Base-by-base conservation (phyloP, 2,888 invertebrate genomes). In the Acanthosepion lycidas region DNA sequence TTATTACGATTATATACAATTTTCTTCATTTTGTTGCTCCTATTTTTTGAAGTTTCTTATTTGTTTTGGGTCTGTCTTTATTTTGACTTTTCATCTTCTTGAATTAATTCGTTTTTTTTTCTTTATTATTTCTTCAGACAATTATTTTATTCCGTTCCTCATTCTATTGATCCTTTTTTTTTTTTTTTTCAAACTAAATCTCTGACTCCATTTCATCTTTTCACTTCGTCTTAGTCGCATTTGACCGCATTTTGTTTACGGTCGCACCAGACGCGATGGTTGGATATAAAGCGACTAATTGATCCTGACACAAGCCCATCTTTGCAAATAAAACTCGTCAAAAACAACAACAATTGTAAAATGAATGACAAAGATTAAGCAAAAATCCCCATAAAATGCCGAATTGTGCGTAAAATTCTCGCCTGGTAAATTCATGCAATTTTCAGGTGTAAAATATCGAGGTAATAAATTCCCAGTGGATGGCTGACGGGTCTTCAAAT, bases 251-350 rank as follows among this genome's bases (percentile, higher is more conserved):
- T 23, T 12, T n/a, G 78, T 78, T 33, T 33, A n/a, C 15, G 20
- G 12, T 78, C 78, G n/a, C 78, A n/a, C n/a, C n/a, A 78, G 78
- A 33, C 78, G 78, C 15, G 78, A 78, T 33, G n/a, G 4, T 12
- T n/a, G n/a, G n/a, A n/a, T n/a, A n/a, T n/a, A 78, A 78, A n/a
- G 78, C n/a, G 78, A 33, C n/a, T 78, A 78, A 78, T 78, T 78
- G 78, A 78, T 78, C n/a, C 15, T 78, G 78, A 78, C 78, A n/a
- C 78, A 15, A n/a, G 33, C 78, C 15, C n/a, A 59, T 59, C 78
- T 18, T 78, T 12, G 3, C 78, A n/a, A 78, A 78, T 78, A 9
- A 59, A 23, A 59, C n/a, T 18, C n/a, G n/a, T 18, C 78, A 12
- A 8, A 9, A 12, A 15, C 12, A 33, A 78, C 12, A 78, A 78